These are phyloP conservation scores for Brachionus rotundiformis DNA, from an alignment of 1,140 invertebrate species.

Conservation along the genomic window DNA sequence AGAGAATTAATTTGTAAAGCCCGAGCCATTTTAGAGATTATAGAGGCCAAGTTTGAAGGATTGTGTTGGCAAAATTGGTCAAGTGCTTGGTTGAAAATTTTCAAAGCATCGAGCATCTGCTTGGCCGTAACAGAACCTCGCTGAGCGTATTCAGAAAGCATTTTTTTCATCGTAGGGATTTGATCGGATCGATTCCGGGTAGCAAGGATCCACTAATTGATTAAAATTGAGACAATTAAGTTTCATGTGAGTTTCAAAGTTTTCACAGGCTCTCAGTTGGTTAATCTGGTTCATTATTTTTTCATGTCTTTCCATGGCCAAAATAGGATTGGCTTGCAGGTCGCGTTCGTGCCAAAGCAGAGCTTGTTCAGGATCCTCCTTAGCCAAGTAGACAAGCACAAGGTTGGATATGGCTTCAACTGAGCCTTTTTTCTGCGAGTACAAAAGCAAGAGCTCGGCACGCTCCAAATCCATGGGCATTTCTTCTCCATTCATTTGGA, in stretches of 20 bases:
- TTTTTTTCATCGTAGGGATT: not conserved
- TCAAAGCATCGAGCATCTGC: not conserved
- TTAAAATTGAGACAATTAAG: not conserved
- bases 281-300: not conserved
- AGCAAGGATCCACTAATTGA: not conserved
- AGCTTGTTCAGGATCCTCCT: slow-evolving; percentile 16
- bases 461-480: not conserved
- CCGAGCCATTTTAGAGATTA: not conserved
- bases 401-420: not conserved
- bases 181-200: not conserved
- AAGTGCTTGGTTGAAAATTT: not conserved
- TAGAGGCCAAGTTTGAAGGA: not conserved
- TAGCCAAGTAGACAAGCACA: not conserved
- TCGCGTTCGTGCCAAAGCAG: not conserved
- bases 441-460: slow-evolving; percentile 8
- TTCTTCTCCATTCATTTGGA: not conserved
- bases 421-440: not conserved
- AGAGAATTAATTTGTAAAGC: not conserved
- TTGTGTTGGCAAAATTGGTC: not conserved
- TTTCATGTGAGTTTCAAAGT: not conserved
- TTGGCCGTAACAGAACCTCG: not conserved
- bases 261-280: not conserved
- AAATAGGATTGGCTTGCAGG: not conserved
- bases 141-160: not conserved
- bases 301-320: not conserved